Conservation (phyloP, 1,140 invertebrate genomes). For the Scaptomyza pallida region DNA sequence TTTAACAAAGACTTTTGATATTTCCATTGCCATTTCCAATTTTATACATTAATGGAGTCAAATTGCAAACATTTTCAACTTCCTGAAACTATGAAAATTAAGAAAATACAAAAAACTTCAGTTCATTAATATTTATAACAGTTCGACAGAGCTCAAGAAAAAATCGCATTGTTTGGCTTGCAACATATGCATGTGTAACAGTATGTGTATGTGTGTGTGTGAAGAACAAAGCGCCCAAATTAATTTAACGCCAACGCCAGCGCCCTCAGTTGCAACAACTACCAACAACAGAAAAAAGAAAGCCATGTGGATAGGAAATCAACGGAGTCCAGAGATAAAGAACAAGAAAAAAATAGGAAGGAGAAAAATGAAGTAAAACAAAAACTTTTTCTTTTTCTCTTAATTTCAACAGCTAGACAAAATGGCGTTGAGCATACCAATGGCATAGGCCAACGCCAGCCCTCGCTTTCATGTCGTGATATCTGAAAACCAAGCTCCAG, state of each 20-base stretch:
- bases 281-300: slow-evolving; percentile 41
- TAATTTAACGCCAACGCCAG: slow-evolving; percentile 65
- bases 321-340: slow-evolving; percentile 62
- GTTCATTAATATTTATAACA: slow-evolving; percentile 76
- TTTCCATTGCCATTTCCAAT: slow-evolving; percentile 44
- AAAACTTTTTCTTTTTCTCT: slow-evolving; percentile 57
- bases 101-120: slow-evolving; percentile 37
- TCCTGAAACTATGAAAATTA: slow-evolving; percentile 57
- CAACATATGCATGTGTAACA: slow-evolving; percentile 4
- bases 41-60: slow-evolving; percentile 39
- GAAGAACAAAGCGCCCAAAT: slow-evolving; percentile 69
- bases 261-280: slow-evolving; percentile 41
- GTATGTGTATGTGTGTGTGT: slow-evolving; percentile 21
- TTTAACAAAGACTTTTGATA: too few relatives aligned
- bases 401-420: slow-evolving; percentile 59
- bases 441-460: slow-evolving; percentile 34
- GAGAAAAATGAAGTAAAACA: slow-evolving; percentile 19
- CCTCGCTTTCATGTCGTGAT: slow-evolving; percentile 22
- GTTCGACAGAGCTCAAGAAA: slow-evolving; percentile 32
- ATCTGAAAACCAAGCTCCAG: slow-evolving; percentile 26
- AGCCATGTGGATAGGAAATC: slow-evolving; percentile 54
- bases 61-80: slow-evolving; percentile 11
- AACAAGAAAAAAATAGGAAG: too few relatives aligned
- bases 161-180: slow-evolving; percentile 9
- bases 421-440: slow-evolving; percentile 55